phyloP scores from a whole-genome alignment of 2,113 vertebrate species.

The Chloroceryle aenea region DNA sequence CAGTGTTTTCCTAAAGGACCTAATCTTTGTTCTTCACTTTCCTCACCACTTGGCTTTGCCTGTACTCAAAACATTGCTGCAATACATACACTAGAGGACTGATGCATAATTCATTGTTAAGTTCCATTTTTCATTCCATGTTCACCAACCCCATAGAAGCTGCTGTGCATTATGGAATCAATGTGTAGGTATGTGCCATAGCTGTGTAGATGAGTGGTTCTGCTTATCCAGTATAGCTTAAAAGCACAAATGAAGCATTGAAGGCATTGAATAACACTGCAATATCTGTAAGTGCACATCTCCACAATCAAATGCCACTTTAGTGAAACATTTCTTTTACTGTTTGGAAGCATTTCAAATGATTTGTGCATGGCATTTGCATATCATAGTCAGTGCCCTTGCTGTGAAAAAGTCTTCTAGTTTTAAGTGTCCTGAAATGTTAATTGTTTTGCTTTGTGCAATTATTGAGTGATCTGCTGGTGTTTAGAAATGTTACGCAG shows the following conservation, averaged over 20 bases:
- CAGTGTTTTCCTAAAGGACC: not conserved
- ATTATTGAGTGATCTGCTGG: not conserved
- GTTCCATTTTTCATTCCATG: not conserved
- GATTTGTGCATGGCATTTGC: not conserved
- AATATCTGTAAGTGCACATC: not conserved
- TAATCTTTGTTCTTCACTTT: not conserved
- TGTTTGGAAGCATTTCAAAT: not conserved
- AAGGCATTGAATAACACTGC: not conserved
- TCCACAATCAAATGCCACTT: not conserved
- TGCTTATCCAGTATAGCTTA: not conserved
- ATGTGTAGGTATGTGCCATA: not conserved
- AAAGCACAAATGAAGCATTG: not conserved
- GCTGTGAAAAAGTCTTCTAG: not conserved
- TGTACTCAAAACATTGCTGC: not conserved
- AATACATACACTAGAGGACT: not conserved
- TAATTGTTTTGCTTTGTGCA: not conserved
- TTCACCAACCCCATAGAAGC: not conserved
- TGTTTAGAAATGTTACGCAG: not conserved
- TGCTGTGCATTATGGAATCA: not conserved
- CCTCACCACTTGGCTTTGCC: not conserved
- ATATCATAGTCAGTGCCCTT: not conserved
- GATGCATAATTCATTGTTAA: not conserved
- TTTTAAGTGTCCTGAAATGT: not conserved
- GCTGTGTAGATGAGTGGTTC: not conserved
- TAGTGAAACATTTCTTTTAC: not conserved